phyloP scores from a whole-genome alignment of 2,888 invertebrate species.

The Nomada fucata region DNA sequence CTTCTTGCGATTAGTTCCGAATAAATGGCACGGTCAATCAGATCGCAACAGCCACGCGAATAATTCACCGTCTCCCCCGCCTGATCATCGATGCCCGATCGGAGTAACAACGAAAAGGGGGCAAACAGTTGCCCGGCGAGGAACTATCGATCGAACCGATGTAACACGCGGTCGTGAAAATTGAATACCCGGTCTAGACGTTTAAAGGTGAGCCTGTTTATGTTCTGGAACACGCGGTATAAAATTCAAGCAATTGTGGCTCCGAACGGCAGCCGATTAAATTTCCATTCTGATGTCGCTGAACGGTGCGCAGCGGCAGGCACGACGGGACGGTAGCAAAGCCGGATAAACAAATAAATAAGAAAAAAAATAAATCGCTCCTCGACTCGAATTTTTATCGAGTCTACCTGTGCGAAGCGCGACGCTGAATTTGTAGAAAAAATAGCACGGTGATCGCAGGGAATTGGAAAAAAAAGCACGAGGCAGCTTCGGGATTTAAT shows the following conservation, averaged over 20 bases:
- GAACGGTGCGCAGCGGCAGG: too few species aligned
- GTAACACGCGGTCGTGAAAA: constrained; percentile 18
- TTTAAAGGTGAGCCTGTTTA: constrained; percentile 24
- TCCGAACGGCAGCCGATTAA: not conserved
- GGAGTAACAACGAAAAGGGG: not conserved
- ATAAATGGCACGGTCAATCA: not conserved
- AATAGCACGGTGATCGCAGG: too few species aligned
- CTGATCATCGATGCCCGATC: not conserved
- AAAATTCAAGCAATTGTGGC: not conserved
- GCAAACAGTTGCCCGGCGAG: not conserved
- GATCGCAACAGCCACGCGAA: not conserved
- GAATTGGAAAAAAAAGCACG: too few species aligned
- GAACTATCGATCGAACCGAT: constrained; percentile 31
- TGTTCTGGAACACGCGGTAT: too few species aligned
- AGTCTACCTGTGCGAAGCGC: too few species aligned
- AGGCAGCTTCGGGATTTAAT: too few species aligned
- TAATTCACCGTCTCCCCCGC: constrained; percentile 1
- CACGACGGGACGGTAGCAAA: too few species aligned
- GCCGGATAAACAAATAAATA: too few species aligned
- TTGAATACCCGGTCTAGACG: constrained; percentile 42
- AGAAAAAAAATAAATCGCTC: too few species aligned
- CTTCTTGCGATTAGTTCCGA: not conserved
- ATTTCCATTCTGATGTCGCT: constrained; percentile 17
- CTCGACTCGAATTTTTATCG: too few species aligned
- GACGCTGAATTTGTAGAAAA: too few species aligned